Conservation (phyloP, 2,797 vertebrate species). For the Scolopax rusticola region DNA sequence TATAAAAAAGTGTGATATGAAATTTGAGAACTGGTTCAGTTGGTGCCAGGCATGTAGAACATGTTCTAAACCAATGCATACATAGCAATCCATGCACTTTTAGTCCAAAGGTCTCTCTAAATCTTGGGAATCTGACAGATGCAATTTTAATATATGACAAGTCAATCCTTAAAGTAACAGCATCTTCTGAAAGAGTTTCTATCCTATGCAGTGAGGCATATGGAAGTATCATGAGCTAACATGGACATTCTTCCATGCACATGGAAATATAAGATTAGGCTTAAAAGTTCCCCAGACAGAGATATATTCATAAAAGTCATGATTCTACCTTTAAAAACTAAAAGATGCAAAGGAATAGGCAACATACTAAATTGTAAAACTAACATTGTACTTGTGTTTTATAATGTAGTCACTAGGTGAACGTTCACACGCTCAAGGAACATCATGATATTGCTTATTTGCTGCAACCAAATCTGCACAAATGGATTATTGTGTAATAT, state of each 20-base stretch:
- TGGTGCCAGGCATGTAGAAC: neutral
- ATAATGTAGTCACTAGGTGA: neutral
- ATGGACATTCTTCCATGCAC: neutral
- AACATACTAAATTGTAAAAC: neutral
- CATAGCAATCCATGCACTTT: neutral
- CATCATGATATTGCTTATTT: neutral
- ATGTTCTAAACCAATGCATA: neutral
- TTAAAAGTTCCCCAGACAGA: neutral
- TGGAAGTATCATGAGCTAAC: neutral
- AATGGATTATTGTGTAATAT: neutral
- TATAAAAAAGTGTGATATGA: neutral
- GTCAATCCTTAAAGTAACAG: conserved; percentile 46
- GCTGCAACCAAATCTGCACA: neutral
- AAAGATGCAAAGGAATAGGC: neutral
- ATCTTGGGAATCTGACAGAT: neutral
- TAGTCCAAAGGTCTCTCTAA: neutral
- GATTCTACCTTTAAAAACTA: neutral
- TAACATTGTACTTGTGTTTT: neutral
- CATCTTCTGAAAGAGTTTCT: neutral
- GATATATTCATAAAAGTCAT: neutral
- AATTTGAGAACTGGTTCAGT: neutral
- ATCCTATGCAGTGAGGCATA: neutral
- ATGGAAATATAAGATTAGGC: neutral
- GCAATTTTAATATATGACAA: conserved; percentile 20
- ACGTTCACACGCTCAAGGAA: neutral